Conservation (phyloP, 2,113 vertebrate genomes). For the Cairina moschata region DNA sequence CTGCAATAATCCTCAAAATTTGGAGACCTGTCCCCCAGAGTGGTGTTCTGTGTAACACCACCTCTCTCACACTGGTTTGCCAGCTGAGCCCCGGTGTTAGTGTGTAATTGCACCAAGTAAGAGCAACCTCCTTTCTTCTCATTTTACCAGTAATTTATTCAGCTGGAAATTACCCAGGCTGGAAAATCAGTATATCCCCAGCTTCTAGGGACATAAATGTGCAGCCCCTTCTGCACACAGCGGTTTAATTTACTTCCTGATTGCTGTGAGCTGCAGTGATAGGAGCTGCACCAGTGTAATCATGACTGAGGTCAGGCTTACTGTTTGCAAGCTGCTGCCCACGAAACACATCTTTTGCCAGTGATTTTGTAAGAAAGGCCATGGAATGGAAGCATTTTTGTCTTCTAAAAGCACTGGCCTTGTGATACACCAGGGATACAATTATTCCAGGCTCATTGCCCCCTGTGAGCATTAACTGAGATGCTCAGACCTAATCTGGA, state of each 20-base stretch:
- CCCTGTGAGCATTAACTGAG: neutral
- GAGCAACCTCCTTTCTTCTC: neutral
- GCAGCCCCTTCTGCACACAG: neutral
- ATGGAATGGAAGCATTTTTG: neutral
- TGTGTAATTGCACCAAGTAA: neutral
- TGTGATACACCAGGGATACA: accelerated
- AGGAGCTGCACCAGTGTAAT: neutral
- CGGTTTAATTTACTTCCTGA: neutral
- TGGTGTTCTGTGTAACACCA: neutral
- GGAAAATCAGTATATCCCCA: neutral
- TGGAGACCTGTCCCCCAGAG: neutral
- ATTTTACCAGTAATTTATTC: neutral
- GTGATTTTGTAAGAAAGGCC: neutral
- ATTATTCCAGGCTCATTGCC: accelerated
- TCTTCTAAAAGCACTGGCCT: neutral
- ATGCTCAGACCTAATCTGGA: neutral
- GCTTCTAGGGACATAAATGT: neutral
- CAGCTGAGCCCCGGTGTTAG: neutral
- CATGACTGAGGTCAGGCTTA: neutral
- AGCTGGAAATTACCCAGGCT: neutral
- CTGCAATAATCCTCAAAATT: neutral
- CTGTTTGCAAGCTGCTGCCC: neutral
- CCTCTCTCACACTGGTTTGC: neutral
- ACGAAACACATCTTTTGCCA: neutral
- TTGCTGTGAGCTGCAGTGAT: neutral